phyloP scores from a whole-genome alignment of 2,797 vertebrate species.

The Steatocranus sp. region DNA sequence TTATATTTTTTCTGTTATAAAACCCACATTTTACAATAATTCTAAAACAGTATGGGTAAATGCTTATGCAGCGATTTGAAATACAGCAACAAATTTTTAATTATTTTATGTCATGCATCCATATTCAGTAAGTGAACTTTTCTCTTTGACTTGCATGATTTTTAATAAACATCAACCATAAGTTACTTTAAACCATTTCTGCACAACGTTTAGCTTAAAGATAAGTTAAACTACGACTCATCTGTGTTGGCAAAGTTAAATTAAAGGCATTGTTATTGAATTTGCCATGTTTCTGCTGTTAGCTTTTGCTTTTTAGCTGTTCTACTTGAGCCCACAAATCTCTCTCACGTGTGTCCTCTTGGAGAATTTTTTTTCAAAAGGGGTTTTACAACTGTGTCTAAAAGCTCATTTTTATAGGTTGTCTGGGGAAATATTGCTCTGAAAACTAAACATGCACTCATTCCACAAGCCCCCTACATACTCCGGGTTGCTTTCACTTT shows the following conservation, averaged over 20 bases:
- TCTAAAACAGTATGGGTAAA: not conserved
- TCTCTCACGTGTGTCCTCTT: not conserved
- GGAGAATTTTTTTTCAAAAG: not conserved
- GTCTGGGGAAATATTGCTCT: not conserved
- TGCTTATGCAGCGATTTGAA: not conserved
- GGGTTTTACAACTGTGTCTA: not conserved
- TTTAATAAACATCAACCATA: not conserved
- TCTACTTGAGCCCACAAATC: not conserved
- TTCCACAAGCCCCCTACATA: not conserved
- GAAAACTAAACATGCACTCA: not conserved
- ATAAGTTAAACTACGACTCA: not conserved
- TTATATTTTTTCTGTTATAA: not conserved
- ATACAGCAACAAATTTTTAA: not conserved
- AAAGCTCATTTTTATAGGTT: not conserved
- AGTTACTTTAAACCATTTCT: not conserved
- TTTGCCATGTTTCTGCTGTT: not conserved
- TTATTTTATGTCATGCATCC: not conserved
- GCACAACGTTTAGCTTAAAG: not conserved
- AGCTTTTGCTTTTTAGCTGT: not conserved
- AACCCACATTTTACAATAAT: constrained; percentile 15
- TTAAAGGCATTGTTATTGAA: not conserved
- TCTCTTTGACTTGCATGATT: not conserved
- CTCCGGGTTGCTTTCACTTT: not conserved
- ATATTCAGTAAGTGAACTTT: not conserved
- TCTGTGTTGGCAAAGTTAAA: not conserved